Evolutionary conservation across 1,140 invertebrate genomes (phyloP), one percentile per base, ranked within the genome.

Genomic region (Drosophila virilis): DNA sequence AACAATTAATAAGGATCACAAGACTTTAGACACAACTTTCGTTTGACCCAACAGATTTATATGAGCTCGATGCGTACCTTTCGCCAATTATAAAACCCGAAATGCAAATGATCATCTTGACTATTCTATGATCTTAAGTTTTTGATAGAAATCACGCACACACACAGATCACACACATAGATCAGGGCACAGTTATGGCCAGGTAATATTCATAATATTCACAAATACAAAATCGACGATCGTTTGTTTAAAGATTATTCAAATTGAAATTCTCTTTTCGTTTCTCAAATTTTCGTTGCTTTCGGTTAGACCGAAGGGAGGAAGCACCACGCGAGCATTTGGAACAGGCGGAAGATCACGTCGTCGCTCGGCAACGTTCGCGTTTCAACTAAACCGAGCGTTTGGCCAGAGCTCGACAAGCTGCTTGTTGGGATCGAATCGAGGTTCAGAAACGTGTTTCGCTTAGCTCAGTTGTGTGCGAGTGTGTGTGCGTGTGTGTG

Each of bases 61-160:
- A 28, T 10, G 9, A 65, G 59, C 58, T 85, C 46, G 48, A 10
- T 71, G 72, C 83, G 89, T 94, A 94, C 91, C 94, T 94, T 94
- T 94, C 93, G 94, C 94, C 92, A 93, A 93, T 93, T 90, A 94
- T 91, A 93, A 95, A 95, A 93, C 94, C 94, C 59, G 94, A 95
- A 85, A 95, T 94, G 89, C 94, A 95, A 91, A 95, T 94, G 89
- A 95, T 94, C 94, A 95, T 95, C 65, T 77, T 57, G 48, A 28
- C 28, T 57, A 59, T 52, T 38, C 55, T 60, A 45, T 13, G 61
- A 58, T 48, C 32, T 43, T 10, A 6, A 59, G 46, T 51, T 43
- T 60, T 15, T 17, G 8, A 15, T 12, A 50, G 48, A n/a, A 50
- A 35, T 60, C 48, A 68, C 37, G 67, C 38, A 54, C 48, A 60